These are phyloP conservation scores for Amniataba percoides DNA, from an alignment of 2,797 vertebrate genomes.

Conservation along the genomic window DNA sequence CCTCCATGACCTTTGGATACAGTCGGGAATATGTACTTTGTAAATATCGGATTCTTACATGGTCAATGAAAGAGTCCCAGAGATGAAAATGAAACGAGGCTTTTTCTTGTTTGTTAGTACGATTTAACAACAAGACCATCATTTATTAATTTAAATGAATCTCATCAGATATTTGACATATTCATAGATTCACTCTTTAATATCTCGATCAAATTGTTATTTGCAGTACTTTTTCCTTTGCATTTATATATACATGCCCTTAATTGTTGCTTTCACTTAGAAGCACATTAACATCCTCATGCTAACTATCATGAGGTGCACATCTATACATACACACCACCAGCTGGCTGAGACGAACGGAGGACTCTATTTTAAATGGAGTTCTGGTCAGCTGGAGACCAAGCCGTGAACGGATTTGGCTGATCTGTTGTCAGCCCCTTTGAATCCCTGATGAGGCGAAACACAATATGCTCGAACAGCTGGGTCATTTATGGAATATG, in stretches of 20 bases:
- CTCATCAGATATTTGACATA: neutral
- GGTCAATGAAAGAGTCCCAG: conserved; percentile 1
- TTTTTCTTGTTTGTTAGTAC: conserved; percentile 2
- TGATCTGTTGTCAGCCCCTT: conserved; percentile 70
- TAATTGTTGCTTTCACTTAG: conserved; percentile 37
- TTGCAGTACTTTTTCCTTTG: neutral
- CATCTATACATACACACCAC: conserved; percentile 58
- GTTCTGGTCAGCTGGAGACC: conserved; percentile 69
- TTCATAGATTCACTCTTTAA: rapidly evolving
- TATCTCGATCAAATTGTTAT: neutral
- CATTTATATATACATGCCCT: conserved; percentile 12
- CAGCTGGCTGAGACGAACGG: conserved; percentile 59
- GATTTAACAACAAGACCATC: too few species aligned
- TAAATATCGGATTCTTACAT: conserved; percentile 44
- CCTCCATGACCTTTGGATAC: conserved; percentile 68
- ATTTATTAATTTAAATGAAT: neutral
- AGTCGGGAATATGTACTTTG: conserved; percentile 57
- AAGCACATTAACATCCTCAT: conserved; percentile 35
- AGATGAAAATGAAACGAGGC: neutral
- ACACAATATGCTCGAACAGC: conserved; percentile 79
- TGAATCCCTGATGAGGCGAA: conserved; percentile 75
- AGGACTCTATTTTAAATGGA: conserved; percentile 45
- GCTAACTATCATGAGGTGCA: conserved; percentile 23
- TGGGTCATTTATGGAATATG: conserved; percentile 78
- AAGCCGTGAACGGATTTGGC: conserved; percentile 56